Conservation (phyloP, 2,113 vertebrate species). For the Heterocephalus glaber region DNA sequence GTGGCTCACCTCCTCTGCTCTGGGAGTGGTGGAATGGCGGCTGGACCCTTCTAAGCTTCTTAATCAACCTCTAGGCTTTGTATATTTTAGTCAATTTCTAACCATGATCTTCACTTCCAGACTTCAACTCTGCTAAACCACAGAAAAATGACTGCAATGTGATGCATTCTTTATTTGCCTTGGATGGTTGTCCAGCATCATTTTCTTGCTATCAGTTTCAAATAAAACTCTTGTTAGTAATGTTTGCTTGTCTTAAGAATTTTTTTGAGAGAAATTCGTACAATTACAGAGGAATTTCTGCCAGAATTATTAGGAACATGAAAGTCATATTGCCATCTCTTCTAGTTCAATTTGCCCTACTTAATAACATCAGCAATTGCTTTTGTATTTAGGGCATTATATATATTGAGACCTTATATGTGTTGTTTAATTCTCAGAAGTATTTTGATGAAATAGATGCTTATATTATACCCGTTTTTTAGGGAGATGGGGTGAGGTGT, state of each 20-base stretch:
- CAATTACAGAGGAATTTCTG: not conserved
- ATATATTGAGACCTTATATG: not conserved
- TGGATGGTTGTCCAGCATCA: not conserved
- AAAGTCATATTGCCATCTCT: not conserved
- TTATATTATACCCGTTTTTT: not conserved
- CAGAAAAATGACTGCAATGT: not conserved
- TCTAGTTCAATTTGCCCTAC: not conserved
- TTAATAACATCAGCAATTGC: not conserved
- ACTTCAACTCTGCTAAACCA: not conserved
- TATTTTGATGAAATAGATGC: not conserved
- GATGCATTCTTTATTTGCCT: not conserved
- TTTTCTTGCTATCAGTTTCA: not conserved
- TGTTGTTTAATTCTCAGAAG: conserved; percentile 23
- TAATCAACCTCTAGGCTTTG: not conserved
- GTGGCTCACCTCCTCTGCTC: too few relatives aligned
- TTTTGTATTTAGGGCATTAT: not conserved
- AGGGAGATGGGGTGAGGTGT: too few relatives aligned
- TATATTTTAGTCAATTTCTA: conserved; percentile 39
- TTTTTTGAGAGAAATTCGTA: not conserved
- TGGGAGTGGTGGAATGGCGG: too few relatives aligned
- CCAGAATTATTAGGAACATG: not conserved
- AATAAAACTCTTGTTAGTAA: not conserved
- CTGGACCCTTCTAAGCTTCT: too few relatives aligned
- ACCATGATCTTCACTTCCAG: not conserved
- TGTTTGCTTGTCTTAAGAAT: conserved; percentile 6